phyloP scores from a whole-genome alignment of 2,113 vertebrate species.

The Colaptes auratus region DNA sequence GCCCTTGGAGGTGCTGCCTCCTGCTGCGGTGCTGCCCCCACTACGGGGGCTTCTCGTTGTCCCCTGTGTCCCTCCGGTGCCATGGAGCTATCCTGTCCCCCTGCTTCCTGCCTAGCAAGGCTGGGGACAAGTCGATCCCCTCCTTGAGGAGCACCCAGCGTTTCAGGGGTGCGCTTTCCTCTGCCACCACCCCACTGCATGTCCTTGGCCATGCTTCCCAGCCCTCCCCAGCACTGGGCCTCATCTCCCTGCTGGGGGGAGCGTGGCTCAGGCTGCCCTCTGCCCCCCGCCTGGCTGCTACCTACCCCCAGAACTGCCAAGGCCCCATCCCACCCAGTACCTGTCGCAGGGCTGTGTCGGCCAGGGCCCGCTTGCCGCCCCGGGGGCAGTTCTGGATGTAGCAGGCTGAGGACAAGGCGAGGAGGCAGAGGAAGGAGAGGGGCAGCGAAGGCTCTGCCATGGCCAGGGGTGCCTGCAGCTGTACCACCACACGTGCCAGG shows the following conservation, averaged over 20 bases:
- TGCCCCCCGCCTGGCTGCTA: accelerated
- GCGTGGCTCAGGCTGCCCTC: accelerated
- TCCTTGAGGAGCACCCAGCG: background rate
- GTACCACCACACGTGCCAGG: background rate
- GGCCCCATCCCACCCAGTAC: constrained; percentile 4
- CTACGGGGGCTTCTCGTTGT: background rate
- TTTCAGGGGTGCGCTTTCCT: accelerated
- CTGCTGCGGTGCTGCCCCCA: accelerated
- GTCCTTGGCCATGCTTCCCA: background rate
- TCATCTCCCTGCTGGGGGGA: accelerated
- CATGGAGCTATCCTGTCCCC: background rate
- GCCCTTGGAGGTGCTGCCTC: accelerated
- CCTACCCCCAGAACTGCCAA: accelerated
- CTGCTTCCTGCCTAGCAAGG: background rate
- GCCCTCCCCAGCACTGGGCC: accelerated
- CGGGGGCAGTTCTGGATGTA: constrained; percentile 98
- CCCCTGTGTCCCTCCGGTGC: accelerated
- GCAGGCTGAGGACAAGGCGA: constrained; percentile 88
- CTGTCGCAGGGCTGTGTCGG: constrained; percentile 79
- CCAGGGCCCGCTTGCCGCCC: constrained; percentile 87
- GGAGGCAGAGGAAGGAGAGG: constrained; percentile 82
- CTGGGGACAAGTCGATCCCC: background rate
- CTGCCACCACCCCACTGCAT: accelerated
- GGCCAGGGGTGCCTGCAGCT: background rate
- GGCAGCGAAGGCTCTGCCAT: constrained; percentile 80